Evolutionary conservation across 2,797 vertebrate species (phyloP), one percentile per base, ranked within the genome.

Genomic region (Thamnophis elegans): DNA sequence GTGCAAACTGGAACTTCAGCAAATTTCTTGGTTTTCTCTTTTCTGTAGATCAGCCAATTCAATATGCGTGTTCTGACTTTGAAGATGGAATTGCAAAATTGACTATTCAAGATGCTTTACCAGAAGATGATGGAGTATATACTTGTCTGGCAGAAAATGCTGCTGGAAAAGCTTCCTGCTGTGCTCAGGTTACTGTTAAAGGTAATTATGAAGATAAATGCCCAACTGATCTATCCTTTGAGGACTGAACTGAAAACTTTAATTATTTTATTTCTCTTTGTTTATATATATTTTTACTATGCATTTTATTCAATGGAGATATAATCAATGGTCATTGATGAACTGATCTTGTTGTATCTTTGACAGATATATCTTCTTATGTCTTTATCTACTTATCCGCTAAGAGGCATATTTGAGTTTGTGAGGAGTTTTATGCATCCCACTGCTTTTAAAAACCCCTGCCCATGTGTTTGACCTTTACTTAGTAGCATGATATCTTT

Each of bases 61-160:
- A 97, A 62, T 97, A 97, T 1, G 97, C 98, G 11, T 97, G 95
- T 91, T 96, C 97, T 53, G 96, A 96, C 85, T 98, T 97, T 1
- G 96, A 97, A 92, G 97, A 97, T 0, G 97, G 97, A 28, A 59
- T 97, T 95, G 98, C 98, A 1, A 97, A 97, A 85, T 85, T 98
- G 90, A 97, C 95, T 7, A 94, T 99, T 78, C 98, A 98, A 95
- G 98, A 98, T 26, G 97, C 98, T 8, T 96, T 98, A 36, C 97
- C 96, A 0, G 97, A 97, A 93, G 98, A 98, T 56, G 95, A 98
- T 8, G 98, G 98, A 55, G 92, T 97, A 93, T 98, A 98, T 53
- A 97, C 97, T 8, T 99, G 98, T 94, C 96, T 98, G 94, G 98
- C 98, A 32, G 97, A 98, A 96, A 98, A 98, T 93, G 91, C 90